phyloP scores from a whole-genome alignment of 92 coral and sea anemone species.

The Micromussa lordhowensis region DNA sequence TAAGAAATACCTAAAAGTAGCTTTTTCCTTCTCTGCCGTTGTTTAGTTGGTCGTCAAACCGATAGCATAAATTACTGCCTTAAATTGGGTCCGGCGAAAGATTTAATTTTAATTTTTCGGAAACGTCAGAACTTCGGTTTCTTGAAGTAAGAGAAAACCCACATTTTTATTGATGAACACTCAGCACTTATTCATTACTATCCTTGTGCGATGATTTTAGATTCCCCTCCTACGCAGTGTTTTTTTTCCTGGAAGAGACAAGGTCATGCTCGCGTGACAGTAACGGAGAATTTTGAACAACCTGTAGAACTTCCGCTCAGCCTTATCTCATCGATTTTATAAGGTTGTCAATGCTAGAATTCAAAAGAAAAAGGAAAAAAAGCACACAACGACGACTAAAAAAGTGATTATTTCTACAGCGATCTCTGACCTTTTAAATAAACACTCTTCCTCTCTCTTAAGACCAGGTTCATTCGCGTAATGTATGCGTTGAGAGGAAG shows the following conservation, averaged over 20 bases:
- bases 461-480: not conserved
- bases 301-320: not conserved
- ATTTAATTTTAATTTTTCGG: not conserved
- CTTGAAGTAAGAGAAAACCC: conserved; percentile 3
- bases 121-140: conserved; percentile 27
- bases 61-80: too few relatives aligned
- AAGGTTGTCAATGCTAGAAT: not conserved
- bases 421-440: not conserved
- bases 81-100: too few relatives aligned
- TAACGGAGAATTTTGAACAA: not conserved
- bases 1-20: too few relatives aligned
- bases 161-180: not conserved
- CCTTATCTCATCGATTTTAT: not conserved
- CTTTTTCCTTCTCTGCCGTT: too few relatives aligned
- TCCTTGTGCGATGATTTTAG: not conserved
- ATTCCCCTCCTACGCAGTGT: not conserved
- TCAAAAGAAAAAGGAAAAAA: not conserved
- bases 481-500: not conserved
- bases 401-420: not conserved
- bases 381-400: too few relatives aligned
- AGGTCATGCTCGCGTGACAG: not conserved
- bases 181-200: not conserved
- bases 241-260: not conserved
- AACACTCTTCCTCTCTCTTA: too few relatives aligned
- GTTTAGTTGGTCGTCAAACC: too few relatives aligned